Base-by-base conservation (phyloP, 2,797 vertebrate genomes). In the Channa striata region DNA sequence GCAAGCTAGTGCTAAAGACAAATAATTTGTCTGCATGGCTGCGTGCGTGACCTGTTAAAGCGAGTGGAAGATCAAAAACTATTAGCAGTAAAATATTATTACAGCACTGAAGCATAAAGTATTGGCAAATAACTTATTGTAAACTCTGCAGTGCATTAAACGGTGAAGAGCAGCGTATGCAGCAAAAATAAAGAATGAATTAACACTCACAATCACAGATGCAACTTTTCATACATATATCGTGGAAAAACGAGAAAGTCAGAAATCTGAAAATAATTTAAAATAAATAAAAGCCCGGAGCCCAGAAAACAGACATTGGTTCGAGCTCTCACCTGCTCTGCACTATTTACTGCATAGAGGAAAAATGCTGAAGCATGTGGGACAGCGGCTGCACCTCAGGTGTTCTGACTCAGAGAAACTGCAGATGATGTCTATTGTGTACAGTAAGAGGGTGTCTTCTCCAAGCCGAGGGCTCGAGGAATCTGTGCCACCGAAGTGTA, bases 11-110 rank as follows among this genome's bases (percentile, higher is more conserved):
- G 51, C 4, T 25, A 10, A 40, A 19, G 37, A 59, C 6, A 70
- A 74, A 68, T 40, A 42, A 52, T 51, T 25, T 47, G 12, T 74
- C 44, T 54, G 54, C 56, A 59, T 68, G 44, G 47, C 23, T 16
- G 14, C 8, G 2, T 20, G 16, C 23, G 19, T 59, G 39, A 11
- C 17, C 54, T 48, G 58, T 59, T 52, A 74, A 37, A 21, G 30
- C 50, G 10, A 37, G 25, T 30, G 25, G 25, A 46, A 36, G 23
- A 63, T 53, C 20, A 47, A 49, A 71, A 56, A 46, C 9, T 19
- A 46, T 62, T 25, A 59, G 19, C 20, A 33, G 46, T 20, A 44
- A 19, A 53, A 21, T 43, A 34, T 48, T 20, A 58, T 37, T 64
- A 23, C 67, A 73, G 21, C 25, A 53, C 17, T 25, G 34, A 19